Base-by-base conservation (phyloP, 2,888 invertebrate genomes). In the Pterostichus madidus region DNA sequence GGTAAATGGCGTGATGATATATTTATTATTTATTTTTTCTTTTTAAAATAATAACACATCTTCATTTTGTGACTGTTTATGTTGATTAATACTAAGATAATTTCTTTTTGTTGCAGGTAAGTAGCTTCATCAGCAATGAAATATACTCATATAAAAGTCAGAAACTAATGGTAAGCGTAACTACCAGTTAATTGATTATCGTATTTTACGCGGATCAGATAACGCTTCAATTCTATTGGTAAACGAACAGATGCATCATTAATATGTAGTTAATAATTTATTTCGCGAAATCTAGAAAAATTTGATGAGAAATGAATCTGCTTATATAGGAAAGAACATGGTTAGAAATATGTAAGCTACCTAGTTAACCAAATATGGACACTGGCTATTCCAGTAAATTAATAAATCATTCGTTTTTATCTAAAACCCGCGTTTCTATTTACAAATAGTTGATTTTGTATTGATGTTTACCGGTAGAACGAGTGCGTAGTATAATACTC, bases 371-470 rank as follows among this genome's bases (percentile, higher is more conserved):
- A 52, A 32, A 52, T 75, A 75, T 52, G 75, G 75, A 52, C 31
- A 75, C 52, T n/a, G 39, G 68, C 68, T 17, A 24, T 71, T 71
- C 68, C 44, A 75, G 32, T 52, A 52, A 52, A 49, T 75, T 75
- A 52, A 75, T 75, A 75, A 75, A 75, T 75, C 75, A 75, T 75
- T 31, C 3, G 24, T 49, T 75, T 75, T 75, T 71, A 71, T 71
- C 31, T 31, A 2, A 32, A 52, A 31, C 52, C 52, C 15, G 52
- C 31, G 52, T 52, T 75, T 49, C 75, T 75, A 75, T 75, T 75
- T 71, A 71, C 39, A 71, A 71, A 71, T 31, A 64, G 31, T 64
- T 64, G 64, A 64, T 64, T 32, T 32, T 32, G 64, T 64, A 64
- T 64, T 64, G 64, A 64, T 64, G 64, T 64, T 64, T 64, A 64